These are phyloP conservation scores for Aurelia sp. DNA, from an alignment of 30 jellyfish, hydroid and myxozoan species.

Conservation along the genomic window DNA sequence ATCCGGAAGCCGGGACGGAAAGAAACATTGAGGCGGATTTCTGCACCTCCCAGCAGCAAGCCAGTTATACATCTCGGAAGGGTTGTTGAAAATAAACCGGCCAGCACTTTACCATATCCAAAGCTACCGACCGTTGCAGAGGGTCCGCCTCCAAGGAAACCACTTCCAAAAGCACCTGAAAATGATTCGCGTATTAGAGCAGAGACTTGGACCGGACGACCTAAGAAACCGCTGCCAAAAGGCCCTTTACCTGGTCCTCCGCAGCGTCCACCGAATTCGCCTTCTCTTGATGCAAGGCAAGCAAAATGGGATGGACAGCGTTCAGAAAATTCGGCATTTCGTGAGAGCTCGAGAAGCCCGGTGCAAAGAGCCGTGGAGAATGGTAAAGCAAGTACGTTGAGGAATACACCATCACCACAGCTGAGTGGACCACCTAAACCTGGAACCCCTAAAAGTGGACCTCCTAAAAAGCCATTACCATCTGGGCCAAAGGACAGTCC, in stretches of 20 bases:
- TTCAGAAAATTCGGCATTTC: slow-evolving; percentile 51
- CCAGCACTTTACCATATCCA: slow-evolving; percentile 4
- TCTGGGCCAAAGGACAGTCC: too few species aligned
- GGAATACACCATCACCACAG: slow-evolving; percentile 33
- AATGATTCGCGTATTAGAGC: slow-evolving; percentile 8
- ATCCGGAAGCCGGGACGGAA: slow-evolving; percentile 43
- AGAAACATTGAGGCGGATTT: slow-evolving; percentile 29
- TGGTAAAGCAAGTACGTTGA: not conserved
- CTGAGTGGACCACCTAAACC: slow-evolving; percentile 37
- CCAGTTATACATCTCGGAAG: slow-evolving; percentile 6
- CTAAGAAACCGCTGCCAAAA: slow-evolving; percentile 58
- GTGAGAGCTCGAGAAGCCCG: slow-evolving; percentile 10
- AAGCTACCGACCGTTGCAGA: not conserved
- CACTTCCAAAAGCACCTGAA: slow-evolving; percentile 40
- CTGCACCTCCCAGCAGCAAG: slow-evolving; percentile 6
- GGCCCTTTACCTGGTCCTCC: slow-evolving; percentile 48
- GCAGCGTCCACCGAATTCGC: slow-evolving; percentile 44
- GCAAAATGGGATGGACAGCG: slow-evolving; percentile 52
- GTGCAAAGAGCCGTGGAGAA: not conserved
- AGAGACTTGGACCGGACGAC: slow-evolving; percentile 67
- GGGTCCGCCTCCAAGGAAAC: slow-evolving; percentile 53
- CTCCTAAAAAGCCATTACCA: not conserved
- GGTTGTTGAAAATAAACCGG: slow-evolving; percentile 10
- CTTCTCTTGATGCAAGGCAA: not conserved
- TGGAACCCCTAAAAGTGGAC: not conserved